Evolutionary conservation across 2,113 vertebrate genomes (phyloP).

Genomic region (Cnemophilus loriae): DNA sequence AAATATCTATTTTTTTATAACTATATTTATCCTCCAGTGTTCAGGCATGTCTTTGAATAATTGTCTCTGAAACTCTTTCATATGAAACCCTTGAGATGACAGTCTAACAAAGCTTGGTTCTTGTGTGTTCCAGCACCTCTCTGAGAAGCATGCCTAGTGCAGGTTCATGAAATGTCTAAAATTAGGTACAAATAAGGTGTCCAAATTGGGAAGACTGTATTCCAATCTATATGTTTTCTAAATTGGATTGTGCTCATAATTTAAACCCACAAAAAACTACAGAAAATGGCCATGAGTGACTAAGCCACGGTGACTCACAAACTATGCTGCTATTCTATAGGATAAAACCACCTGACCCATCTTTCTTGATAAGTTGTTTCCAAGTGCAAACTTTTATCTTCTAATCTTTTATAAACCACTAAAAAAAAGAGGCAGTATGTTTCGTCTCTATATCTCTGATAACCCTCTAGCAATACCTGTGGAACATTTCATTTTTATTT

Average conservation of each 20-base stretch:
- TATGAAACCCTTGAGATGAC: not conserved
- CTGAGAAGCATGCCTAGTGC: not conserved
- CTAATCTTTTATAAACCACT: not conserved
- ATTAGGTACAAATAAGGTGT: not conserved
- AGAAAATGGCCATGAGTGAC: not conserved
- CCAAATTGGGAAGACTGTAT: not conserved
- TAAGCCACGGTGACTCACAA: not conserved
- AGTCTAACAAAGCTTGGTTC: not conserved
- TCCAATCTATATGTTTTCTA: not conserved
- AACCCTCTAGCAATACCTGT: not conserved
- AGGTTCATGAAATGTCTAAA: not conserved
- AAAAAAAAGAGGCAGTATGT: rapidly evolving
- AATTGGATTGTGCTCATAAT: not conserved
- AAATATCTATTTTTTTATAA: not conserved
- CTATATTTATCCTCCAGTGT: not conserved
- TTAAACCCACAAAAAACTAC: not conserved
- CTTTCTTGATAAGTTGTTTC: not conserved
- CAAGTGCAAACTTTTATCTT: not conserved
- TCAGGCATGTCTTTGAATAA: not conserved
- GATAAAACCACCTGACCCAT: not conserved
- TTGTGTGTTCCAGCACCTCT: not conserved
- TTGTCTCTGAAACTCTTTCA: not conserved
- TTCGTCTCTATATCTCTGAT: not conserved
- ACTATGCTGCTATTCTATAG: not conserved
- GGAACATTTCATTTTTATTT: not conserved